phyloP scores from a whole-genome alignment of 2,797 vertebrate species.

The Anguilla marmorata region DNA sequence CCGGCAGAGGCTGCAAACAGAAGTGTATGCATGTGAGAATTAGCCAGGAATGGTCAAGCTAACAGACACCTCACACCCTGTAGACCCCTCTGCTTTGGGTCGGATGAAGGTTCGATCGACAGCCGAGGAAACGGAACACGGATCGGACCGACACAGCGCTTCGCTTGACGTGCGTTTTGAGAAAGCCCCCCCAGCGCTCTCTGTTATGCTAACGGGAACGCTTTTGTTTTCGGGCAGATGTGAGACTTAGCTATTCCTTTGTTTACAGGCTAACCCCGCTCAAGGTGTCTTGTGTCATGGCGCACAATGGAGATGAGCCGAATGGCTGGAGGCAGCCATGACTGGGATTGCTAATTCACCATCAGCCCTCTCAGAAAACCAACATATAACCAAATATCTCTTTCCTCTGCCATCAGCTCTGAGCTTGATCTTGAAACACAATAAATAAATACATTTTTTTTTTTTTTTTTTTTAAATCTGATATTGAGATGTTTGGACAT shows the following conservation, averaged over 20 bases:
- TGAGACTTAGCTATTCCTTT: not conserved
- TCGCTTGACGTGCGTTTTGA: not conserved
- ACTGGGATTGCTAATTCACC: not conserved
- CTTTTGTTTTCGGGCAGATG: not conserved
- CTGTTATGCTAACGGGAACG: not conserved
- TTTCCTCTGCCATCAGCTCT: not conserved
- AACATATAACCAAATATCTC: not conserved
- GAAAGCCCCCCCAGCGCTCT: not conserved
- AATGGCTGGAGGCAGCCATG: not conserved
- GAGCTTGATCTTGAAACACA: conserved; percentile 4
- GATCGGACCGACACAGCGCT: not conserved
- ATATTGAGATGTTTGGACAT: not conserved
- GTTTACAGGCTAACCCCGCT: not conserved
- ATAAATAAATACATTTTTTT: no score
- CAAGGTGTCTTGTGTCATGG: not conserved
- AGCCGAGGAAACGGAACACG: not conserved
- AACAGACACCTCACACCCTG: not conserved
- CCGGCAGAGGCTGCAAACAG: not conserved
- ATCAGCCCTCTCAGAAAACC: not conserved
- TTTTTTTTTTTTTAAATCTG: not conserved
- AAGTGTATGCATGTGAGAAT: not conserved
- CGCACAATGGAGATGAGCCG: not conserved
- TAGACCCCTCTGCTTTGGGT: not conserved
- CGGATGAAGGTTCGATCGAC: not conserved
- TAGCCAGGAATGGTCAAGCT: not conserved